Base-by-base conservation (phyloP, 2,113 vertebrate genomes). In the Okapia johnstoni region DNA sequence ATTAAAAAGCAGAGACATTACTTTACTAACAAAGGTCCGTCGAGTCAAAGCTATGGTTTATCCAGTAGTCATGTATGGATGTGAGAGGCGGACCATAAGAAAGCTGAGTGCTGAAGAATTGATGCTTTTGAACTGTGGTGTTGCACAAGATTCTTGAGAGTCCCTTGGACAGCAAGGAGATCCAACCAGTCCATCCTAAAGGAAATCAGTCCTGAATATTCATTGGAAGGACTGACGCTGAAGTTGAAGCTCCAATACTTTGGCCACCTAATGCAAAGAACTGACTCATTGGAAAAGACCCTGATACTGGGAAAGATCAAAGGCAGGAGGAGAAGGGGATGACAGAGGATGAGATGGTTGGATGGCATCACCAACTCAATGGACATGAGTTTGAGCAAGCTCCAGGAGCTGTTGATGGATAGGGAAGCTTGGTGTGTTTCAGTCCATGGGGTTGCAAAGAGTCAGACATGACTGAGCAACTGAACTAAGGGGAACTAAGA, bases 11-110 rank as follows among this genome's bases (percentile, higher is more conserved):
- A 70, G 19, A 70, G 66, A 36, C n/a, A 40, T 36, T 36, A 70
- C 19, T 70, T 36, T 6, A 23, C 19, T 1, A 0, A 70, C 66
- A 40, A 66, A 23, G 19, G 11, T 70, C 10, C 2, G 0, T 12
- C 12, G 36, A 40, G n/a, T 70, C n/a, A 70, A 70, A 5, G 66
- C 19, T 70, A 70, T 23, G n/a, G 19, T 70, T 70, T 70, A 40
- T 70, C 66, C 66, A 70, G n/a, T 70, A 23, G 66, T 70, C n/a
- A 70, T 70, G n/a, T 23, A 70, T 70, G 66, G 66, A 23, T 70
- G n/a, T 70, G 66, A 70, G 66, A 70, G 66, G 23, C 40, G 66
- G n/a, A 40, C n/a, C n/a, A 23, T 70, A 70, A 70, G 66, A 70
- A 40, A 70, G 19, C n/a, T 70, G 66, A 70, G 66, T 11, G 4